Evolutionary conservation across 35 echinoderm and acorn worm species (phyloP).

Genomic region (Amphiura filiformis): DNA sequence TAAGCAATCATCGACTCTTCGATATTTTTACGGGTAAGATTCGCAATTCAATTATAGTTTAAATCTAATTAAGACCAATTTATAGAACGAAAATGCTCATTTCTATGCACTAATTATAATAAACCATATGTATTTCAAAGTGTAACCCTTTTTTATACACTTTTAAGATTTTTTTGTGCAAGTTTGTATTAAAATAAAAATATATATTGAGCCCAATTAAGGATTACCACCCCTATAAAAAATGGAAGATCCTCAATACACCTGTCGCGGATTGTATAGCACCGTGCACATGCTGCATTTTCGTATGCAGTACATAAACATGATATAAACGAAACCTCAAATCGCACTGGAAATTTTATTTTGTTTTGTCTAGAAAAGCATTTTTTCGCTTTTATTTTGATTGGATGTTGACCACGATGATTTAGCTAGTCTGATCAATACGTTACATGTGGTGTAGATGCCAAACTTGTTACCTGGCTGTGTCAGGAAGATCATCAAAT

Average conservation of each 20-base stretch:
- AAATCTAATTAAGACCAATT: not conserved
- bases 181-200: not conserved
- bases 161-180: not conserved
- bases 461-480: not conserved
- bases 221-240: not conserved
- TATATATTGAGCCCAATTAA: too few species aligned
- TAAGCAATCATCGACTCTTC: not conserved
- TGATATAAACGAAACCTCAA: not conserved
- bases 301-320: not conserved
- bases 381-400: not conserved
- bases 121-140: not conserved
- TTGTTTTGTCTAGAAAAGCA: not conserved
- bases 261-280: not conserved
- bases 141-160: not conserved
- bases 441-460: not conserved
- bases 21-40: not conserved
- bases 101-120: not conserved
- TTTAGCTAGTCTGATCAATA: not conserved
- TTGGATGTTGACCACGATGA: not conserved
- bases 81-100: not conserved
- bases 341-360: not conserved
- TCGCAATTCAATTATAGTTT: not conserved
- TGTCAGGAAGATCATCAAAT: not conserved
- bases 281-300: too few species aligned
- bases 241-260: constrained; percentile 3